Evolutionary conservation across 1,140 invertebrate genomes (phyloP).

Genomic region (Drosophila pandora): DNA sequence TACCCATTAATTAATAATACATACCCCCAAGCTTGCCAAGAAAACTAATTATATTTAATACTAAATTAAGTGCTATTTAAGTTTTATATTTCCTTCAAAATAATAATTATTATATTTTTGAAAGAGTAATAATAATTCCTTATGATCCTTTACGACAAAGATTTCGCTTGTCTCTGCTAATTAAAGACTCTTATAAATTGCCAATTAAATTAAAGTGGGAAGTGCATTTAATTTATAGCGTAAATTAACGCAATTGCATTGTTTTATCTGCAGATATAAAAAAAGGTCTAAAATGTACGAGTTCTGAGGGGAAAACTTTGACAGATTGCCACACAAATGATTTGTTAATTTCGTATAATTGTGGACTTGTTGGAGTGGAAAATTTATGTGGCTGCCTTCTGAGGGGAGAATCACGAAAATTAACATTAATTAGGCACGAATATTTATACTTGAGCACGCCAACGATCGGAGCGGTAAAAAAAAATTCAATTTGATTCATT

Average conservation of each 20-base stretch:
- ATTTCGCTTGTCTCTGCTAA: conserved; percentile 23
- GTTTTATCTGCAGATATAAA: conserved; percentile 4
- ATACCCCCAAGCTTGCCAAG: background rate
- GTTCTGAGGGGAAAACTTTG: conserved; percentile 18
- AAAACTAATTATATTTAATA: background rate
- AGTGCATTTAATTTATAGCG: conserved; percentile 17
- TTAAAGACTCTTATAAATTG: conserved; percentile 53
- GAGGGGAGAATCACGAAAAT: conserved; percentile 52
- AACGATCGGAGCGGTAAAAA: conserved; percentile 38
- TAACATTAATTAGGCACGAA: conserved; percentile 71
- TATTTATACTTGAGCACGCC: conserved; percentile 49
- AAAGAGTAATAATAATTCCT: conserved; percentile 2
- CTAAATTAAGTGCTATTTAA: too few relatives aligned
- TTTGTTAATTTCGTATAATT: conserved; percentile 52
- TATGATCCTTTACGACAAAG: background rate
- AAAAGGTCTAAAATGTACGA: conserved; percentile 8
- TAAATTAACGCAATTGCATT: conserved; percentile 1
- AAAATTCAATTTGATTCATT: conserved; percentile 72
- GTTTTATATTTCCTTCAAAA: too few relatives aligned
- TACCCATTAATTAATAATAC: background rate
- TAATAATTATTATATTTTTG: background rate
- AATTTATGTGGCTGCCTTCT: conserved; percentile 48
- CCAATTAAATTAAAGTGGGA: conserved; percentile 39
- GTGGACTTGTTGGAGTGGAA: conserved; percentile 47
- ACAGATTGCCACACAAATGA: conserved; percentile 50